Evolutionary conservation across 2,113 vertebrate species (phyloP), one percentile per base, ranked within the genome.

Genomic region (Capreolus pygargus): DNA sequence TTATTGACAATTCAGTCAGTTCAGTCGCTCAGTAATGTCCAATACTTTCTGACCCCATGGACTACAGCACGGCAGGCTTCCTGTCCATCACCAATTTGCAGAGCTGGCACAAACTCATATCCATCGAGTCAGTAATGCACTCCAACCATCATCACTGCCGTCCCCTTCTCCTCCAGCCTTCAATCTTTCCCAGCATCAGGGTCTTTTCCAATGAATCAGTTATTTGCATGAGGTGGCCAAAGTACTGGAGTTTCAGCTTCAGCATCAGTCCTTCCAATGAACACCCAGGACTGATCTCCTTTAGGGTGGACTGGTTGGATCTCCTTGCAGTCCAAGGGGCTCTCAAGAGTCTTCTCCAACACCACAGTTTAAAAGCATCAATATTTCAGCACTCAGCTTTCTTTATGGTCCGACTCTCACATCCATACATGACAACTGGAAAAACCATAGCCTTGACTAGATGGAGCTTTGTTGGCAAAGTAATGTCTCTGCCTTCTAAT

Each of bases 21-120:
- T 67, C 8, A 19, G 33, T 36, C 0, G 0, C 17, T 67, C 64
- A 67, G 64, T 67, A n/a, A 17, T 67, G 8, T 67, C 64, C 4
- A 0, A 21, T 2, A 21, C 33, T 36, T 36, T 67, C 16, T 10
- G 4, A 36, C 64, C 17, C 64, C n/a, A 16, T 67, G 64, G 33
- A 10, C 33, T 19, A 67, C 17, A 67, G 33, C 16, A 67, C 9
- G 33, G 16, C 33, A 21, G 33, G 64, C 17, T 36, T 67, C 17
- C 33, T 21, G 64, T 36, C 64, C 4, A 67, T 19, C 33, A 36
- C 16, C 16, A 21, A 1, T 5, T 36, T n/a, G 4, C 33, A 21
- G 64, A 67, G 33, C 17, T 36, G 2, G 8, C 64, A 36, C 33
- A 67, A 36, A 36, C 64, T 67, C 64, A 5, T 10, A 16, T 21